phyloP scores from a whole-genome alignment of 1,140 invertebrate species.

The Drosophila oshimai region DNA sequence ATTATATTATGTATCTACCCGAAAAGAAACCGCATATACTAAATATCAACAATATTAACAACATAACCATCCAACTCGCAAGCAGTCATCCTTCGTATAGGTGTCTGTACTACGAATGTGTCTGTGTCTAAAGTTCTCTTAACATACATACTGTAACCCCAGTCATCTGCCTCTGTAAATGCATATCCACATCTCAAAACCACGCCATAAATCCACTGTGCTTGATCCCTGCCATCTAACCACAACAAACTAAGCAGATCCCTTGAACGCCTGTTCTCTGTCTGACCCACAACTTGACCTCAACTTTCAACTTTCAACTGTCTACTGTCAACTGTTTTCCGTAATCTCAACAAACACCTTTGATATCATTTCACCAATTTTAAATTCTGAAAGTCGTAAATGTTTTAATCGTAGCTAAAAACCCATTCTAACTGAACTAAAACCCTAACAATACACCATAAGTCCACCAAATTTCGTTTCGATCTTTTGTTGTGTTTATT shows the following conservation, averaged over 20 bases:
- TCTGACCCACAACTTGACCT: constrained; percentile 1
- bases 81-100: constrained; percentile 7
- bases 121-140: constrained; percentile 16
- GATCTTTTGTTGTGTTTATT: constrained; percentile 3
- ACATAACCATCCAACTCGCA: constrained; percentile 1
- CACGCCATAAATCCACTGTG: not conserved
- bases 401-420: constrained; percentile 11
- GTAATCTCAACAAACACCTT: not conserved
- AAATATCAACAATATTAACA: constrained; percentile 1
- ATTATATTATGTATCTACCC: constrained; percentile 12
- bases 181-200: not conserved
- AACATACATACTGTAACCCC: not conserved
- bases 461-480: not conserved
- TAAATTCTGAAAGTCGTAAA: constrained; percentile 13
- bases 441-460: not conserved
- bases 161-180: constrained; percentile 20
- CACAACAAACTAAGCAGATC: not conserved
- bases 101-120: constrained; percentile 11
- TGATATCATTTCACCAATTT: constrained; percentile 6
- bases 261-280: not conserved
- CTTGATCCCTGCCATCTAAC: constrained; percentile 11
- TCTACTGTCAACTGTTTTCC: not conserved
- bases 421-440: not conserved
- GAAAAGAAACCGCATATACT: constrained; percentile 5
- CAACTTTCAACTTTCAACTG: not conserved